These are phyloP conservation scores for Toxotes jaculatrix DNA, from an alignment of 2,113 vertebrate species.

Conservation along the genomic window DNA sequence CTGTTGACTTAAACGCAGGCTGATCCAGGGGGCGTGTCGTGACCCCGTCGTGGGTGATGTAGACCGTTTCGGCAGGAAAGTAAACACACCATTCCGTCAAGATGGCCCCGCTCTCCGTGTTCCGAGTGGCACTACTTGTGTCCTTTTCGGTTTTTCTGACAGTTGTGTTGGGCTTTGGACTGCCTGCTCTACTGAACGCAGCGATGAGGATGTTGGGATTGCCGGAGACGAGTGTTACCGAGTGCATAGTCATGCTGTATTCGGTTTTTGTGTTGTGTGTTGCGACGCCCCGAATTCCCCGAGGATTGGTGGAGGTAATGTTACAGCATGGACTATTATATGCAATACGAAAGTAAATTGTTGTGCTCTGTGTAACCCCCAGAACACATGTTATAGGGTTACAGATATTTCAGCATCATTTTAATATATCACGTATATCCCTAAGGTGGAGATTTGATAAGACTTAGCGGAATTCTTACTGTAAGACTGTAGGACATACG, in stretches of 20 bases:
- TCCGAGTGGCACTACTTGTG: conserved; percentile 63
- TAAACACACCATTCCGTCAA: conserved; percentile 65
- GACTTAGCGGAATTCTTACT: neutral
- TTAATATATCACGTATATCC: too few relatives aligned
- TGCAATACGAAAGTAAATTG: neutral
- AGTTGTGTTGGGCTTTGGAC: conserved; percentile 79
- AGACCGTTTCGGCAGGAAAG: conserved; percentile 2
- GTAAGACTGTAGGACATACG: neutral
- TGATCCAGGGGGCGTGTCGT: conserved; percentile 42
- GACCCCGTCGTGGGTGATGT: neutral
- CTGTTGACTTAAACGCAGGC: too few relatives aligned
- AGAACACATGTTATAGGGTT: neutral
- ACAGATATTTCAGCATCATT: neutral
- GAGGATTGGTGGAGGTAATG: conserved; percentile 84
- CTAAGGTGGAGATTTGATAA: neutral
- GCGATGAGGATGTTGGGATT: conserved; percentile 73
- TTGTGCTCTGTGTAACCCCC: neutral
- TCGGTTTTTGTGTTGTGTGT: conserved; percentile 79
- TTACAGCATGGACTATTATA: neutral
- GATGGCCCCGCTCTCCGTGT: conserved; percentile 67
- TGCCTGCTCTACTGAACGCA: conserved; percentile 77
- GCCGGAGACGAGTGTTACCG: conserved; percentile 77
- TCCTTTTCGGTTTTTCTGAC: conserved; percentile 81
- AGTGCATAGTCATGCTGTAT: conserved; percentile 82
- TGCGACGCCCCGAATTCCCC: conserved; percentile 80